A percentile compares a stretch with the other conserved stretches of the same genome.
Evolutionary conservation across 2,113 vertebrate species (phyloP).

Genomic region (Neoarius graeffei): DNA sequence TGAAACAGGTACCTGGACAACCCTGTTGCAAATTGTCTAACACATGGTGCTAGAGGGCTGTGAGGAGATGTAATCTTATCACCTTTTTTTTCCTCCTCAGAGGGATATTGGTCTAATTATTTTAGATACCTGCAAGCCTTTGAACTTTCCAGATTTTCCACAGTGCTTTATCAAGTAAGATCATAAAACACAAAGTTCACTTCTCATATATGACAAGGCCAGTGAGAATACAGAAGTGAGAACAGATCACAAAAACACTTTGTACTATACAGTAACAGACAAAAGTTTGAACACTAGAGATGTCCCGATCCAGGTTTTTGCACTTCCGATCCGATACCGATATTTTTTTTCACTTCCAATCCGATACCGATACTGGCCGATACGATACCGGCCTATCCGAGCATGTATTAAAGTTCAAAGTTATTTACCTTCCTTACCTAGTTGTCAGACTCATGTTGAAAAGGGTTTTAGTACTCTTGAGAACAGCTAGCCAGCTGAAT

Average conservation of each 20-base stretch:
- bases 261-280: background rate
- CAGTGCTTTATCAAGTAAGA: background rate
- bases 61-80: background rate
- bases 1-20: background rate
- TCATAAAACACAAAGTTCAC: constrained; percentile 29
- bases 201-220: background rate
- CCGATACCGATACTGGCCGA: too few relatives aligned
- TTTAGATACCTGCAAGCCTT: background rate
- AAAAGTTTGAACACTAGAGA: too few relatives aligned
- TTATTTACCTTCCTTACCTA: too few relatives aligned
- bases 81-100: background rate
- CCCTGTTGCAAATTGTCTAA: background rate
- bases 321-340: too few relatives aligned
- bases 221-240: constrained; percentile 13
- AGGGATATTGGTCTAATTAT: background rate
- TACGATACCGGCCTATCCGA: too few relatives aligned
- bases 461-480: too few relatives aligned
- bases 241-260: background rate
- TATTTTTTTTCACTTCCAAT: too few relatives aligned
- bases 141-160: too few relatives aligned
- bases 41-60: background rate
- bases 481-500: too few relatives aligned
- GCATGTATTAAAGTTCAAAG: too few relatives aligned
- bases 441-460: too few relatives aligned
- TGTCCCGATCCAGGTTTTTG: too few relatives aligned